These are phyloP conservation scores for Gephyroberyx darwinii DNA, from an alignment of 2,797 vertebrate genomes.

Conservation along the genomic window DNA sequence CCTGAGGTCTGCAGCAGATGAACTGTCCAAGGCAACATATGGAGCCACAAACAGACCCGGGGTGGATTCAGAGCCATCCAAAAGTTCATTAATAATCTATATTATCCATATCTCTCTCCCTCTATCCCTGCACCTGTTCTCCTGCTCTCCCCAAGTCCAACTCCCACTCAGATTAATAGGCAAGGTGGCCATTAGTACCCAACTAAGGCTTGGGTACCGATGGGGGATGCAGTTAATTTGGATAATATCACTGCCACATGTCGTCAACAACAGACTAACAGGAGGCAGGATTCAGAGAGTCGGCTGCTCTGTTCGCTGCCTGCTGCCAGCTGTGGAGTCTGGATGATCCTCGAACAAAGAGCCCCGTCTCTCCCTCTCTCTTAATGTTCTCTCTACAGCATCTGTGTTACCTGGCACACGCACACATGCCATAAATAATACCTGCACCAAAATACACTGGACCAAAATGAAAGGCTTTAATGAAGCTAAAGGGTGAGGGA, in stretches of 20 bases:
- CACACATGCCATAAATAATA: conserved; percentile 74
- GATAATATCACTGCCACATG: conserved; percentile 83
- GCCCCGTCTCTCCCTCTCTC: conserved; percentile 65
- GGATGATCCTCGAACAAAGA: conserved; percentile 75
- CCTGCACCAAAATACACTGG: conserved; percentile 68
- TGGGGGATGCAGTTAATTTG: conserved; percentile 81
- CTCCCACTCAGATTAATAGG: conserved; percentile 79
- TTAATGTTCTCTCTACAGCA: conserved; percentile 73
- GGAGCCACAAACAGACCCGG: conserved; percentile 66
- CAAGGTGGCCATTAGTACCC: conserved; percentile 80
- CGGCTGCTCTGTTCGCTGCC: conserved; percentile 62
- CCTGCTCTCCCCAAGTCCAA: conserved; percentile 67
- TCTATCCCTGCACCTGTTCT: conserved; percentile 79
- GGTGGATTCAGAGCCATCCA: conserved; percentile 65
- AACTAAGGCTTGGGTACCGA: conserved; percentile 72
- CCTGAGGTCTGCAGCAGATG: conserved; percentile 59
- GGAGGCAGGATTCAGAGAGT: conserved; percentile 76
- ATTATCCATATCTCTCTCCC: conserved; percentile 69
- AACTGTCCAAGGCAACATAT: conserved; percentile 70
- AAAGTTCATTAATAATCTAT: conserved; percentile 78
- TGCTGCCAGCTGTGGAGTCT: conserved; percentile 77
- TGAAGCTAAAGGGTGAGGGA: conserved; percentile 74
- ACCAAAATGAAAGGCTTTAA: conserved; percentile 74
- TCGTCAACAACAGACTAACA: conserved; percentile 80
- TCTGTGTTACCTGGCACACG: conserved; percentile 75